Evolutionary conservation across 2,888 invertebrate species (phyloP), one percentile per base, ranked within the genome.

Genomic region (Autographa gamma): DNA sequence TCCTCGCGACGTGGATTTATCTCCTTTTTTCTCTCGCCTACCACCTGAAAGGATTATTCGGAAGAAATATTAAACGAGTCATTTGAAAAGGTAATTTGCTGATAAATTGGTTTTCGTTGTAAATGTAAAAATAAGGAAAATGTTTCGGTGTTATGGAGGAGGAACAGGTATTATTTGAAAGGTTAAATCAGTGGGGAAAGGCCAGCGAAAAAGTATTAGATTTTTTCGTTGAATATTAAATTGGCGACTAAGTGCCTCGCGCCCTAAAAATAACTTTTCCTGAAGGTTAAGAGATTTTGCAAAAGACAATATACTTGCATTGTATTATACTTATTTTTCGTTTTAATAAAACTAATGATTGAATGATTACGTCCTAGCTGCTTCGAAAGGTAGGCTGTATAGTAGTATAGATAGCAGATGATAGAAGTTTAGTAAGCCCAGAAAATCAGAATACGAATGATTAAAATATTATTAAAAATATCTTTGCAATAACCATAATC

Each of bases 1-100:
- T 80, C 77, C 82, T 73, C 77, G 80, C 83, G 89, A 88, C 88
- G 84, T 80, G 86, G 89, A 92, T 92, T 91, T 91, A 90, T 89
- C 88, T 86, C 82, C 82, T 87, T 85, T 78, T 78, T 63, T 72
- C 64, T 19, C 60, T 63, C 63, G 34, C 74, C 60, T 60, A 62
- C 56, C 25, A 77, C 56, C 63, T 71, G 61, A 81, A 85, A 83
- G 82, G 83, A 82, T 84, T 85, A 80, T 80, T 77, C 63, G 64
- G 62, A 77, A 70, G 78, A 77, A 78, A 74, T 80, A 77, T 80
- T 80, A 80, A 81, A 74, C 66, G 79, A 78, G 62, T 75, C 74
- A 74, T 80, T 78, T 78, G 61, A 73, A 77, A 71, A 65, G 76
- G 72, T 80, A 78, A 80, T 77, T 73, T 73, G 54, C 64, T 72